Conservation (phyloP, 2,113 vertebrate genomes). For the Tylochromis polylepis region DNA sequence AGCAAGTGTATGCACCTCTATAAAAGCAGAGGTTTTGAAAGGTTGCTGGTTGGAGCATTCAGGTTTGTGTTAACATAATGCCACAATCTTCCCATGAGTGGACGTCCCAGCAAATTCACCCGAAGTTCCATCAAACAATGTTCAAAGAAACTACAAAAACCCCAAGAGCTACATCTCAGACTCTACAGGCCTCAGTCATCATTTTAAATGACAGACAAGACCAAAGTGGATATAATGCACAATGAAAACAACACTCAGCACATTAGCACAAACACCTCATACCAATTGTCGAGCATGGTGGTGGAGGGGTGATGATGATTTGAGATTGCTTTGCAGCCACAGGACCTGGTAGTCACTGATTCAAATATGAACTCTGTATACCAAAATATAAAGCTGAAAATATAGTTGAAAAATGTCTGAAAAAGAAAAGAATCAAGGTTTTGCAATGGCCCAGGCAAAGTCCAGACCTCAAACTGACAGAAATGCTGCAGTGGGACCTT, state of each 20-base stretch:
- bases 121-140: background rate
- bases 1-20: background rate
- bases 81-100: background rate
- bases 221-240: background rate
- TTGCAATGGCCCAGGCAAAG: background rate
- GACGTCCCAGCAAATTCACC: background rate
- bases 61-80: background rate
- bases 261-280: background rate
- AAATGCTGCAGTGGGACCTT: background rate
- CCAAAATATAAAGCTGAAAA: background rate
- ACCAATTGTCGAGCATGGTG: background rate
- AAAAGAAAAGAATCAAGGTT: background rate
- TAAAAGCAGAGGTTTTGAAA: background rate
- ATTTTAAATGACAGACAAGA: background rate
- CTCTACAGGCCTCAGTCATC: background rate
- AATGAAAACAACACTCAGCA: background rate
- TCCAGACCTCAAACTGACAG: background rate
- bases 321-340: background rate
- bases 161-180: background rate
- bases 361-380: background rate
- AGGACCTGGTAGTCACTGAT: background rate
- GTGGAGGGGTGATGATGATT: background rate
- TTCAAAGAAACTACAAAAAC: background rate
- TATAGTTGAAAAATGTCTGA: background rate
- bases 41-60: background rate